Conservation (phyloP, 2,113 vertebrate genomes). For the Prolemur simus region DNA sequence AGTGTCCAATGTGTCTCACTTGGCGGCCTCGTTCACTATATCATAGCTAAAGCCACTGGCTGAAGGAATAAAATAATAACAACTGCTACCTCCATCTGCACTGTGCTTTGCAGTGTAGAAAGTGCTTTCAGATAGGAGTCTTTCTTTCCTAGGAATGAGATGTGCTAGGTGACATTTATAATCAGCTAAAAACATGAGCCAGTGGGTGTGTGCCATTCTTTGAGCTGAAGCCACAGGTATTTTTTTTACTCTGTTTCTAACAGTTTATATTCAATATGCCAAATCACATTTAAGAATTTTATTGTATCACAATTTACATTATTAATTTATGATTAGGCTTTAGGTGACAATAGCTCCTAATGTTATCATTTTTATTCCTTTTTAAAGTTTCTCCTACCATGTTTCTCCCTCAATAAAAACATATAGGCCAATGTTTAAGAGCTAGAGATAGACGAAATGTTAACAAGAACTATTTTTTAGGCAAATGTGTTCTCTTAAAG, state of each 20-base stretch:
- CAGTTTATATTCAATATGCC: not conserved
- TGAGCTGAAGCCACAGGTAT: slow-evolving; percentile 6
- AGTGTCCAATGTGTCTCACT: not conserved
- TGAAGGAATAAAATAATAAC: not conserved
- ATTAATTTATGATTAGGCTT: not conserved
- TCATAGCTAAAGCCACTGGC: not conserved
- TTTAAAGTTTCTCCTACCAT: not conserved
- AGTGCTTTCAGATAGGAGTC: not conserved
- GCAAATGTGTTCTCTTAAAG: no score
- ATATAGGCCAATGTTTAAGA: not conserved
- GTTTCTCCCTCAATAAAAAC: not conserved
- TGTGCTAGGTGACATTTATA: not conserved
- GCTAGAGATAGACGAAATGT: accelerated
- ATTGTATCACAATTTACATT: not conserved
- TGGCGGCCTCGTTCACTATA: not conserved
- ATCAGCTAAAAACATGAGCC: not conserved
- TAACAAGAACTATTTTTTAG: not conserved
- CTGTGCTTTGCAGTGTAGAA: not conserved
- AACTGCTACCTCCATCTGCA: not conserved
- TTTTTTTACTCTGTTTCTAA: slow-evolving; percentile 71
- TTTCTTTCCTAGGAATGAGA: not conserved
- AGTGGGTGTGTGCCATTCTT: not conserved
- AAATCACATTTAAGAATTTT: not conserved
- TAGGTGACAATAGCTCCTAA: not conserved
- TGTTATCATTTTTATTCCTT: not conserved